A percentile compares a stretch with the other conserved stretches of the same genome.
Evolutionary conservation across 2,113 vertebrate species (phyloP).

Genomic region (Corythaixoides concolor): DNA sequence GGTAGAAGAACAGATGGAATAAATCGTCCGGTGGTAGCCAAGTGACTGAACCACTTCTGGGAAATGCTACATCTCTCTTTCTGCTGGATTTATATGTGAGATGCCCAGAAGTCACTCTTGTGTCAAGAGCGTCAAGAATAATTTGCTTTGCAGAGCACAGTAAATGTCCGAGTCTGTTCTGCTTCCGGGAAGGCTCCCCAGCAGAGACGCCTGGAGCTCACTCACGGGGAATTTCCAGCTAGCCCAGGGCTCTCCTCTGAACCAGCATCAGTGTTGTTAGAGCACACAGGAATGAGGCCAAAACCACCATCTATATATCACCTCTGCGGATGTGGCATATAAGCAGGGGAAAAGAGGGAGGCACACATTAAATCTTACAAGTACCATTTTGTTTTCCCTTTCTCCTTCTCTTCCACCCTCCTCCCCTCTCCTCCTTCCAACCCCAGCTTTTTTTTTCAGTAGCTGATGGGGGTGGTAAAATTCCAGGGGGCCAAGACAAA

Average conservation of each 20-base stretch:
- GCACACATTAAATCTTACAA: conserved; percentile 28
- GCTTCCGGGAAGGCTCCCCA: conserved; percentile 20
- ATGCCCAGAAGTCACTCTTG: neutral
- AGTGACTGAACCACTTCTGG: conserved; percentile 24
- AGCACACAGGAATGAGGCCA: neutral
- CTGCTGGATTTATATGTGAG: neutral
- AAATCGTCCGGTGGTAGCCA: conserved; percentile 44
- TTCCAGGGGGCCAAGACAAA: conserved; percentile 73
- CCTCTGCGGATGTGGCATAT: conserved; percentile 32
- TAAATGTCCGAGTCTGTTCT: conserved; percentile 22
- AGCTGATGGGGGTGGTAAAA: conserved; percentile 65
- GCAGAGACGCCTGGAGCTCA: neutral
- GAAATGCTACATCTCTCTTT: neutral
- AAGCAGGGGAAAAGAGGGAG: neutral
- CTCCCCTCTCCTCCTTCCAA: neutral
- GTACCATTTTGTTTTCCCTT: conserved; percentile 30
- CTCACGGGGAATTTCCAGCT: neutral
- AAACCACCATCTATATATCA: conserved; percentile 34
- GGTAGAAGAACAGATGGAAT: conserved; percentile 31
- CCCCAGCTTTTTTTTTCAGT: conserved; percentile 38
- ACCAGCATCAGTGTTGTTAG: neutral
- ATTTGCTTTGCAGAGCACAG: neutral
- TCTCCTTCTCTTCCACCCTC: neutral
- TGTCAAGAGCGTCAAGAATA: neutral
- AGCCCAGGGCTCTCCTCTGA: neutral